Conservation (phyloP, 2,888 invertebrate genomes). For the Tiliacea aurago region DNA sequence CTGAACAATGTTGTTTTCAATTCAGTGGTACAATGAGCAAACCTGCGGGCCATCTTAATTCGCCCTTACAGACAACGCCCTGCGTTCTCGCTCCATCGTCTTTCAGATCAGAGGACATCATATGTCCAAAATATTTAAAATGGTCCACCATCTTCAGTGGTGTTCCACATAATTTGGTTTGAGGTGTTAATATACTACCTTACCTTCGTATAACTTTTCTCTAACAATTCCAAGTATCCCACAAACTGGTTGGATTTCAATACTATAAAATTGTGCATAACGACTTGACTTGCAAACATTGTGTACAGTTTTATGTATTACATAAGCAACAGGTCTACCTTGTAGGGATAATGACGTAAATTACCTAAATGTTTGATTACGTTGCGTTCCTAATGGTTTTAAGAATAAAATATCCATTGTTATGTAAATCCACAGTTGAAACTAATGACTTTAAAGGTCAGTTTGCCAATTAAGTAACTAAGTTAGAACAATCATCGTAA, state of each 20-base stretch:
- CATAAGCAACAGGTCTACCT: conserved; percentile 35
- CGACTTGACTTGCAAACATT: conserved; percentile 3
- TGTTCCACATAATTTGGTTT: too few species aligned
- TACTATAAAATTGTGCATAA: conserved; percentile 28
- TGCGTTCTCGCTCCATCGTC: too few species aligned
- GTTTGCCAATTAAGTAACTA: background rate
- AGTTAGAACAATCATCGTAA: background rate
- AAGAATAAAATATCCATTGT: conserved; percentile 24
- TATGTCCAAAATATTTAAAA: too few species aligned
- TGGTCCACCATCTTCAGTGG: too few species aligned
- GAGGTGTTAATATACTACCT: too few species aligned
- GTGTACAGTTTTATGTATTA: conserved; percentile 41
- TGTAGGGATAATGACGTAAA: conserved; percentile 16
- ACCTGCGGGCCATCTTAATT: too few species aligned
- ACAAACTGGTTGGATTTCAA: conserved; percentile 11
- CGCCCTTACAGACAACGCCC: too few species aligned
- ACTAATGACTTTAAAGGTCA: conserved; percentile 18
- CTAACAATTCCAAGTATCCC: too few species aligned
- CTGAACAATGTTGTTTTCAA: too few species aligned
- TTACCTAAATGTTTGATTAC: conserved; percentile 21
- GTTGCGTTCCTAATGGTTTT: conserved; percentile 3
- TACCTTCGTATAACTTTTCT: too few species aligned
- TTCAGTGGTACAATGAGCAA: too few species aligned
- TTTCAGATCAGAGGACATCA: too few species aligned
- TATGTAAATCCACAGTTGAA: conserved; percentile 27